Percentiles rank a stretch among this genome's conserved stretches.
Evolutionary conservation across 2,113 vertebrate genomes (phyloP).

Genomic region (Rutilus rutilus): DNA sequence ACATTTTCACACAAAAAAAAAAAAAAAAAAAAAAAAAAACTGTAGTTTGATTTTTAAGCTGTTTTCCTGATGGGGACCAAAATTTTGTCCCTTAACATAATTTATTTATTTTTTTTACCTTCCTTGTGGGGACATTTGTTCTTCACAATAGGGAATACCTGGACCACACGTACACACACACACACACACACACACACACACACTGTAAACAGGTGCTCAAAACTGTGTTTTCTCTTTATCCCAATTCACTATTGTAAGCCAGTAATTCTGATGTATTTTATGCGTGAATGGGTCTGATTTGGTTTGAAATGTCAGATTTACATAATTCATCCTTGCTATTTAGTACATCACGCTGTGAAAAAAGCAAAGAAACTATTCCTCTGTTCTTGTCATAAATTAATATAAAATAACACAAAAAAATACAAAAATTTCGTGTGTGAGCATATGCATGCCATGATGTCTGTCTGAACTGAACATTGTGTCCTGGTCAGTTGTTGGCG

Average conservation of each 20-base stretch:
- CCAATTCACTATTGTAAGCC: background rate
- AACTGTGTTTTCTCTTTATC: background rate
- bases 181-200: background rate
- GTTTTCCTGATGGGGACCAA: too few relatives aligned
- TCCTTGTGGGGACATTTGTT: too few relatives aligned
- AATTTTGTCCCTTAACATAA: too few relatives aligned
- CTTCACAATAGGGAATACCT: too few relatives aligned
- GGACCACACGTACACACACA: too few relatives aligned
- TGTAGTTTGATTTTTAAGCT: too few relatives aligned
- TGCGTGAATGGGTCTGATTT: background rate
- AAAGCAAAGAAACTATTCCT: background rate
- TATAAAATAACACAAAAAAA: background rate
- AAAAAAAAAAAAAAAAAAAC: too few relatives aligned
- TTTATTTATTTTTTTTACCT: too few relatives aligned
- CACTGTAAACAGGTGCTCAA: background rate
- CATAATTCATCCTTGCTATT: background rate
- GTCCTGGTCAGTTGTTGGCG: background rate
- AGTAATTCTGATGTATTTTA: background rate
- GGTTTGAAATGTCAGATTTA: background rate
- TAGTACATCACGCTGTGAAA: background rate
- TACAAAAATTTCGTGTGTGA: too few relatives aligned
- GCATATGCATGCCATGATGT: background rate
- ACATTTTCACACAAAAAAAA: too few relatives aligned
- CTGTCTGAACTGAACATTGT: slow-evolving; percentile 14
- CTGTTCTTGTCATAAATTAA: background rate